Evolutionary conservation across 37 sponge, comb jelly and placozoan genomes (phyloP), one percentile per base, ranked within the genome.

Genomic region (Theonella swinhoei): DNA sequence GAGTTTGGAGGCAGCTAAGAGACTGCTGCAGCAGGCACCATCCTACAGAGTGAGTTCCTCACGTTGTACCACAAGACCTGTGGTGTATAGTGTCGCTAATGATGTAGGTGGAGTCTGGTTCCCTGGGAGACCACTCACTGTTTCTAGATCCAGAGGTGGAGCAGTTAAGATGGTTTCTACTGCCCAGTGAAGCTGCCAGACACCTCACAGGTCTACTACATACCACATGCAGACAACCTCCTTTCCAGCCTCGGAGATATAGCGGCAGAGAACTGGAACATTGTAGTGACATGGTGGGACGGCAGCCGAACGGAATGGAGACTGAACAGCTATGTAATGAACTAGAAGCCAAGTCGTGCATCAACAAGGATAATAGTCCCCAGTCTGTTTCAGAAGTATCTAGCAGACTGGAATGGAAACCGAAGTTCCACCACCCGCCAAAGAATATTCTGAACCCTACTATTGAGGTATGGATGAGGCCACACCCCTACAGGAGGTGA

Each of bases 111-210:
- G 43, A 73, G 42, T 26, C 72, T 8, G 24, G 62, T 1, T 75
- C 59, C 25, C 72, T 58, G 9, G 75, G 74, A n/a, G 68, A 87
- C 62, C 91, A 83, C 63, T 32, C 72, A 25, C 43, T 83, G 30
- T 75, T 91, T 34, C 80, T 96, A 37, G 63, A 40, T 29, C 85
- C 80, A 32, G 81, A 87, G 25, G 91, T 77, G 19, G 86, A 91
- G 43, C 38, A 38, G 34, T 37, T 91, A 79, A 79, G 97, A 39
- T 96, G 97, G 97, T 96, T 94, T 63, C 73, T 94, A 30, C 77
- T 89, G 9, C 94, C 97, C 23, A 79, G 73, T 37, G 97, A 96
- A 58, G 91, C 91, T 25, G 90, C 86, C 37, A 29, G 54, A 30
- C 54, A 67, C 25, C 79, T 86, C 62, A 37, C 24, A 70, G 80